Evolutionary conservation across 2,113 vertebrate species (phyloP).

Genomic region (Pterocles gutturalis): DNA sequence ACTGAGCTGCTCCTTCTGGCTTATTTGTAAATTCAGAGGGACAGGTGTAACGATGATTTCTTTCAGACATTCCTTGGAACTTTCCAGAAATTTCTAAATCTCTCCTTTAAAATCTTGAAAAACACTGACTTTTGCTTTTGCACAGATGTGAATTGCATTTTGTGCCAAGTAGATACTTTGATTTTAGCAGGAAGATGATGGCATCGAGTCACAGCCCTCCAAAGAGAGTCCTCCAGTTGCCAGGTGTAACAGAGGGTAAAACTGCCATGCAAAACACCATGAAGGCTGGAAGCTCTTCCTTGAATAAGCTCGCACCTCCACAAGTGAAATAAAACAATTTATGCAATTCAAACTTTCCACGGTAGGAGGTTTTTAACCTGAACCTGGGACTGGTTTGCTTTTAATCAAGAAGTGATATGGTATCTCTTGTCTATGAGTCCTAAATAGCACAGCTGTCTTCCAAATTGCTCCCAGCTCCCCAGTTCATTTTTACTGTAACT

Average conservation of each 20-base stretch:
- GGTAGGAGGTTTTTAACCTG: neutral
- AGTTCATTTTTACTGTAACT: neutral
- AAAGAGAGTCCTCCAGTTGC: neutral
- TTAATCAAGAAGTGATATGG: neutral
- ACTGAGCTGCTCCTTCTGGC: neutral
- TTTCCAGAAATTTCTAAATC: slow-evolving; percentile 35
- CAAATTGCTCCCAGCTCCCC: neutral
- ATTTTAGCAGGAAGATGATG: neutral
- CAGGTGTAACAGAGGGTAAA: neutral
- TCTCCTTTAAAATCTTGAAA: neutral
- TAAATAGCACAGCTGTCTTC: neutral
- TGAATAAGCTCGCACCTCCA: neutral
- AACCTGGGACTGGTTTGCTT: neutral
- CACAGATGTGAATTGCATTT: neutral
- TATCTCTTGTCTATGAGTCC: neutral
- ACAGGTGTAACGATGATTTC: neutral
- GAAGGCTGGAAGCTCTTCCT: neutral
- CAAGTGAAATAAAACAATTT: neutral
- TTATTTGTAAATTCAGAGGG: slow-evolving; percentile 40
- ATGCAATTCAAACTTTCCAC: neutral
- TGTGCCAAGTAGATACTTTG: neutral
- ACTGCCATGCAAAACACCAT: neutral
- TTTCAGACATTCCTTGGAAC: slow-evolving; percentile 7
- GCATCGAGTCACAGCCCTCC: neutral
- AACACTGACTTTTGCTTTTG: neutral